phyloP scores from a whole-genome alignment of 2,888 invertebrate species.

The Aphodius sticticus region DNA sequence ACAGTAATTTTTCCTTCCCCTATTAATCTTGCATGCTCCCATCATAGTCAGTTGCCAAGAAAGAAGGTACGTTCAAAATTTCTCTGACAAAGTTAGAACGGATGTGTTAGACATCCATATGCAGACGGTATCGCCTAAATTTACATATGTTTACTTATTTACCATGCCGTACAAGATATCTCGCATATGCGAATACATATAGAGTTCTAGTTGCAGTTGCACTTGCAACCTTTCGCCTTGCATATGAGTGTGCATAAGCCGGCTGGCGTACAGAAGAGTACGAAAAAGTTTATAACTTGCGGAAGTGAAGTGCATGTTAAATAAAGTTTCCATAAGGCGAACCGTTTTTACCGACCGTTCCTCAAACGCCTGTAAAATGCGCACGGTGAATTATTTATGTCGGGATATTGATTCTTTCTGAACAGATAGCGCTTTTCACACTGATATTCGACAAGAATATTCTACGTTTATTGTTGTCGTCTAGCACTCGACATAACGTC shows the following conservation, averaged over 20 bases:
- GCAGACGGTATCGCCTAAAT: neutral
- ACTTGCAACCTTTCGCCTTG: neutral
- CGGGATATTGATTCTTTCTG: neutral
- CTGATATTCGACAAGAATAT: too few relatives aligned
- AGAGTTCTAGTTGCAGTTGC: neutral
- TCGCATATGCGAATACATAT: neutral
- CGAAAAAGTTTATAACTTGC: neutral
- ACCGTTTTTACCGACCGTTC: neutral
- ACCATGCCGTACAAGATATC: neutral
- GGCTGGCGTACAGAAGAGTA: neutral
- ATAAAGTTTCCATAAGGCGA: neutral
- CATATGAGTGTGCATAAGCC: neutral
- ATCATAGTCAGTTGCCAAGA: neutral
- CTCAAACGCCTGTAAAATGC: neutral
- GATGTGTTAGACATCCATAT: neutral
- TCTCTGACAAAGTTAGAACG: neutral
- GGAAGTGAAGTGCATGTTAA: conserved; percentile 4
- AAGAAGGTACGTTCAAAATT: neutral
- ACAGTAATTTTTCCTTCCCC: too few relatives aligned
- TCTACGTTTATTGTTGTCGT: too few relatives aligned
- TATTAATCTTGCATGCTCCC: neutral
- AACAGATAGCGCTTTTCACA: neutral
- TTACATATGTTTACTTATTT: neutral
- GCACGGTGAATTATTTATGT: neutral
- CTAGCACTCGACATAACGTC: too few relatives aligned